phyloP scores from a whole-genome alignment of 2,888 invertebrate genomes.

The Eupithecia subfuscata region DNA sequence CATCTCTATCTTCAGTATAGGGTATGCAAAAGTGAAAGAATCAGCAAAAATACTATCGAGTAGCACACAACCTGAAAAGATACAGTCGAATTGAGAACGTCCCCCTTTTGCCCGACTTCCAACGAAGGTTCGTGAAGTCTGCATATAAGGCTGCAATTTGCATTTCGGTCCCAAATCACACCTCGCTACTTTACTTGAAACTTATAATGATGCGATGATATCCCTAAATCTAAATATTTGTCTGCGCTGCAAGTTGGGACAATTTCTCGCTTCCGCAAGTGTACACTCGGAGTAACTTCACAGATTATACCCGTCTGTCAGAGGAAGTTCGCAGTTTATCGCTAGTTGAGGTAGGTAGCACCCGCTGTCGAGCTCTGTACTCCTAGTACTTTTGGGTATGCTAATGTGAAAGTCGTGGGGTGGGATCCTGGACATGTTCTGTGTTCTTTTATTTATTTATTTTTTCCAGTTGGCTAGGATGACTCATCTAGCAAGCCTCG shows the following conservation, averaged over 20 bases:
- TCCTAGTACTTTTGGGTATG: conserved; percentile 26
- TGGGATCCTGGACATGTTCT: neutral
- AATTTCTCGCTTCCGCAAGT: conserved; percentile 25
- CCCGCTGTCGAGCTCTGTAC: conserved; percentile 26
- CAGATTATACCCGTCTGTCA: conserved; percentile 48
- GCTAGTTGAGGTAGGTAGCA: conserved; percentile 29
- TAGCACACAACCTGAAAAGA: neutral
- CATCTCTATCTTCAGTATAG: too few relatives aligned
- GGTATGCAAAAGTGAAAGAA: neutral
- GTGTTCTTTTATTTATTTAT: neutral
- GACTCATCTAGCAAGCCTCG: neutral
- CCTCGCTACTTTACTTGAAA: conserved; percentile 12
- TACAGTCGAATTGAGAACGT: neutral
- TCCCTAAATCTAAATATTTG: conserved; percentile 35
- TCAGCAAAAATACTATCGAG: neutral
- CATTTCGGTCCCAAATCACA: neutral
- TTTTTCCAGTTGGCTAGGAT: neutral
- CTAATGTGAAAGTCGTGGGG: neutral
- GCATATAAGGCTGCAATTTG: neutral
- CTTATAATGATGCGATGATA: conserved; percentile 27
- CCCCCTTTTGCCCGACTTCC: neutral
- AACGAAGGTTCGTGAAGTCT: neutral
- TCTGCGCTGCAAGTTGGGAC: conserved; percentile 33
- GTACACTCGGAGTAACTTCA: conserved; percentile 39
- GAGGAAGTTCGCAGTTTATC: conserved; percentile 46